Conservation (phyloP, 92 coral and sea anemone genomes). For the Paramuricea clavata region DNA sequence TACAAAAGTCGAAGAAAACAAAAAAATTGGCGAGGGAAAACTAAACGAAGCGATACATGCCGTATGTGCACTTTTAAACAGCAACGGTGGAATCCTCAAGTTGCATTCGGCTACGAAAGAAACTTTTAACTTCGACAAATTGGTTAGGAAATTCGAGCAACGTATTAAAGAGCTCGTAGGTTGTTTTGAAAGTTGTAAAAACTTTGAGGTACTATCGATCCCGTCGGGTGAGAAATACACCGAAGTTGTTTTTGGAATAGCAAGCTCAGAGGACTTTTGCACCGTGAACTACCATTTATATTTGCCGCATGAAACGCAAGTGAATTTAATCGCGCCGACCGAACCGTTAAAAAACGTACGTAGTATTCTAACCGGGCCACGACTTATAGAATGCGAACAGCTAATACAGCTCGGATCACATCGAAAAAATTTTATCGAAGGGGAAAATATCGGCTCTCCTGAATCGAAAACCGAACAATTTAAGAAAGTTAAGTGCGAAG, state of each 20-base stretch:
- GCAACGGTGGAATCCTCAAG: constrained; percentile 12
- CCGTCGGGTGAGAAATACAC: neutral
- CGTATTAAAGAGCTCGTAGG: constrained; percentile 8
- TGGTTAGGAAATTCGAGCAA: constrained; percentile 27
- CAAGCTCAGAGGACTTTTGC: neutral
- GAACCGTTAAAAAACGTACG: constrained; percentile 38
- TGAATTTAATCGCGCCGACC: neutral
- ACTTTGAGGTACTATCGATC: neutral
- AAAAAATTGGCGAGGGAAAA: neutral
- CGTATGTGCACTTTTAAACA: constrained; percentile 9
- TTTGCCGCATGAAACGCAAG: constrained; percentile 56
- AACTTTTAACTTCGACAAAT: constrained; percentile 2
- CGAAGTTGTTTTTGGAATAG: constrained; percentile 3
- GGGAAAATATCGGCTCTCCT: constrained; percentile 21
- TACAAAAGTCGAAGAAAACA: constrained; percentile 14
- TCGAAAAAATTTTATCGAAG: constrained; percentile 21
- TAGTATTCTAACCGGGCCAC: neutral
- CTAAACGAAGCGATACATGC: neutral
- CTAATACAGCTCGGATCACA: neutral
- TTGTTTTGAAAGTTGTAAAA: neutral
- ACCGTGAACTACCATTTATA: constrained; percentile 37
- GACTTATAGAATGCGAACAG: neutral
- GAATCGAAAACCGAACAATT: constrained; percentile 64
- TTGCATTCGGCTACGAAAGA: neutral
- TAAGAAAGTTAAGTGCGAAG: constrained; percentile 21